Evolutionary conservation across 1,140 invertebrate species (phyloP), one percentile per base, ranked within the genome.

Genomic region (Thaumetopoea pityocampa): DNA sequence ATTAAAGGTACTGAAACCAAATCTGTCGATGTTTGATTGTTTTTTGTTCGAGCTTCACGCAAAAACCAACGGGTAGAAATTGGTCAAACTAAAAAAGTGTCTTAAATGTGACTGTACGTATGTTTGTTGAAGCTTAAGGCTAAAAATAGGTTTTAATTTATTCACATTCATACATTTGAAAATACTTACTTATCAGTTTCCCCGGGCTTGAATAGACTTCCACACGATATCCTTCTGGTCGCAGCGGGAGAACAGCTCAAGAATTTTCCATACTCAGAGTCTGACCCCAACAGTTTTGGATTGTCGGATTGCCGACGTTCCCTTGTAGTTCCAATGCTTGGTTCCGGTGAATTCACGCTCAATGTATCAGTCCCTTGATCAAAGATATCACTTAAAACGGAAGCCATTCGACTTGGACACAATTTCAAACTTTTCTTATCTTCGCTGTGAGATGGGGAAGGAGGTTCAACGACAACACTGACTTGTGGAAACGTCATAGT

Each of bases 221-320:
- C 92, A 49, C 91, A 92, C 29, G 92, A 93, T 65, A 94, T 93
- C 36, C 92, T 85, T 55, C 92, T 85, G 17, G 92, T 92, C 8
- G 92, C 92, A 30, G 92, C 91, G 4, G 92, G 91, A 4, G 92
- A 93, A 51, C 88, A 87, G 44, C 85, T 90, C 6, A 90, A 66
- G 53, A 89, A 89, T 18, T 86, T 83, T 5, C 85, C 77, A 49
- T 89, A 89, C 54, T 89, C 87, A 5, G 86, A 85, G 61, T 89
- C 88, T 32, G 89, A 87, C 14, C 85, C 85, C 16, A 90, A 62
- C 6, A 88, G 72, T 50, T 90, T 90, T 10, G 88, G 89, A 66
- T 88, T 90, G 43, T 87, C 86, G 2, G 87, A 88, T 48, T 85
- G 85, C 1, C 87, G 67, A 15, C 80, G 50, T 34, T 84, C 78